These are phyloP conservation scores for Rhadinocentrus ornatus DNA, from an alignment of 2,797 vertebrate genomes.

Conservation along the genomic window DNA sequence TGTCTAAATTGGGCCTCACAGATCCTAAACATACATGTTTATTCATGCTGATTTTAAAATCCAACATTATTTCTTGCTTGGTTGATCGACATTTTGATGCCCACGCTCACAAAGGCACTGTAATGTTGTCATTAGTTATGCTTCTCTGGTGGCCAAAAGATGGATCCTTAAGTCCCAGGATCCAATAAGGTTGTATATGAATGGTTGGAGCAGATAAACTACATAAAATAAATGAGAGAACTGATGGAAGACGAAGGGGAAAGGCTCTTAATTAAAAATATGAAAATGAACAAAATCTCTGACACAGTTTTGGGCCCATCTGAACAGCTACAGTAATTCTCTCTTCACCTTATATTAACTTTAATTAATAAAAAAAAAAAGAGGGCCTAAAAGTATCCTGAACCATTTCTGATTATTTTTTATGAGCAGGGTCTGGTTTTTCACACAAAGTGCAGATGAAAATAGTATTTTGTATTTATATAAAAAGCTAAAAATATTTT, in stretches of 20 bases:
- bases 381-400: slow-evolving; percentile 31
- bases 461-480: slow-evolving; percentile 13
- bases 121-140: slow-evolving; percentile 88
- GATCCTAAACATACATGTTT: slow-evolving; percentile 73
- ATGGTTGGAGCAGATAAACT: slow-evolving; percentile 84
- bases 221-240: slow-evolving; percentile 77
- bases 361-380: slow-evolving; percentile 52
- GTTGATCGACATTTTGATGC: slow-evolving; percentile 82
- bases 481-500: slow-evolving; percentile 4
- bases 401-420: slow-evolving; percentile 46
- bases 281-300: slow-evolving; percentile 85
- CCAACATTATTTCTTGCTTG: slow-evolving; percentile 86
- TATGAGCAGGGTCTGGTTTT: slow-evolving; percentile 20
- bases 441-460: slow-evolving; percentile 3
- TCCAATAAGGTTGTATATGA: slow-evolving; percentile 79
- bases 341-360: slow-evolving; percentile 47
- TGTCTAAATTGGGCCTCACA: slow-evolving; percentile 33
- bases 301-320: slow-evolving; percentile 68
- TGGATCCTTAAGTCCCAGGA: slow-evolving; percentile 78
- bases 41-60: slow-evolving; percentile 83
- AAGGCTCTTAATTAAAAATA: slow-evolving; percentile 85
- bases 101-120: slow-evolving; percentile 79
- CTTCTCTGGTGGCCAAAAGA: slow-evolving; percentile 85
- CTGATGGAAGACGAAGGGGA: slow-evolving; percentile 72
- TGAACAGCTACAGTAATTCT: slow-evolving; percentile 61